Evolutionary conservation across 2,113 vertebrate genomes (phyloP).

Genomic region (Nanger granti): DNA sequence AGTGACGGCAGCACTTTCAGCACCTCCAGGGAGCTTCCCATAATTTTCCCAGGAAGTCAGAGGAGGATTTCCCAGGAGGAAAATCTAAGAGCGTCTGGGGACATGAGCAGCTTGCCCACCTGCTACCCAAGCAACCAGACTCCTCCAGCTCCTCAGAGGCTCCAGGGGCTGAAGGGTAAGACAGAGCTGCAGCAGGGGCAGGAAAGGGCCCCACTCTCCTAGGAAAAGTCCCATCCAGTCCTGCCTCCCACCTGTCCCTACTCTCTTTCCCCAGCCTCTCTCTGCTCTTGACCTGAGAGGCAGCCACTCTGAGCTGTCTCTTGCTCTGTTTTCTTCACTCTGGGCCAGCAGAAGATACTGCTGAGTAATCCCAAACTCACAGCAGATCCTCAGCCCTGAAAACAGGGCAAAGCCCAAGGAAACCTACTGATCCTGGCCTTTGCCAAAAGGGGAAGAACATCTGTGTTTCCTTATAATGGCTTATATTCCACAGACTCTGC

Average conservation of each 20-base stretch:
- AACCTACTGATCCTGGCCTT: background rate
- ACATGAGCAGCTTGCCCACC: constrained; percentile 44
- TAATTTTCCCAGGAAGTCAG: constrained; percentile 58
- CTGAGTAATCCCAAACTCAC: constrained; percentile 68
- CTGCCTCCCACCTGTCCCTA: background rate
- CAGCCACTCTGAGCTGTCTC: background rate
- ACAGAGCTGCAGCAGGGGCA: background rate
- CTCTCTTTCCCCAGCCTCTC: background rate
- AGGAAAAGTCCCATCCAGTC: background rate
- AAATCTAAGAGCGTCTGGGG: constrained; percentile 42
- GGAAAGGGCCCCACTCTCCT: background rate
- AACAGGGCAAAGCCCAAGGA: constrained; percentile 22
- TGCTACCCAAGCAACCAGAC: constrained; percentile 37
- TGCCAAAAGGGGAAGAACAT: background rate
- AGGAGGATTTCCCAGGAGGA: constrained; percentile 32
- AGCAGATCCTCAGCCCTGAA: background rate
- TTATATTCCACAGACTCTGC: background rate
- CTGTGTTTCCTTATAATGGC: background rate
- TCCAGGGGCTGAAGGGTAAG: background rate
- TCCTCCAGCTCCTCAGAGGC: background rate
- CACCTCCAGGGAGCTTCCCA: constrained; percentile 52
- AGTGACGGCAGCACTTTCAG: constrained; percentile 36
- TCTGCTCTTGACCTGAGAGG: background rate
- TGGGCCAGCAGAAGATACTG: constrained; percentile 47
- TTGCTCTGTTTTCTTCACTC: background rate